Conservation (phyloP, 2,888 invertebrate species). For the Cheilosia pagana region DNA sequence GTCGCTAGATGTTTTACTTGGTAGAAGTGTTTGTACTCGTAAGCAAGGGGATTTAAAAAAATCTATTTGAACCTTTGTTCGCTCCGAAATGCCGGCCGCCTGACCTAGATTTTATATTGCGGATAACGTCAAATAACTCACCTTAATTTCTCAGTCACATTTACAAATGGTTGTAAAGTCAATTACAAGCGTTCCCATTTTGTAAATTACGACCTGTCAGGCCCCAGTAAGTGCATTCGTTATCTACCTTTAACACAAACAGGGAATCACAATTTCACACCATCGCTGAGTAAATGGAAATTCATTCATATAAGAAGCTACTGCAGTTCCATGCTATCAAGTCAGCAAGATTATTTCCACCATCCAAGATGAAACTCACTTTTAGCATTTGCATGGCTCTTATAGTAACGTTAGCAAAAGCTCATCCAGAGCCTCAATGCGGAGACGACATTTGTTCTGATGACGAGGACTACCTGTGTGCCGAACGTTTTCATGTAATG, state of each 20-base stretch:
- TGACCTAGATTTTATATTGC: too few species aligned
- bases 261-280: background rate
- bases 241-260: too few species aligned
- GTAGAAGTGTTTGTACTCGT: too few species aligned
- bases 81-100: too few species aligned
- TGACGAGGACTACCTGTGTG: background rate
- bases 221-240: too few species aligned
- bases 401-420: background rate
- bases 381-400: background rate
- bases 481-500: background rate
- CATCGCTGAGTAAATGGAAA: background rate
- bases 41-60: too few species aligned
- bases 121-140: too few species aligned
- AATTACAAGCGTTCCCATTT: too few species aligned
- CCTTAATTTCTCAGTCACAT: background rate
- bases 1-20: too few species aligned
- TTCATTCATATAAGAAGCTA: background rate
- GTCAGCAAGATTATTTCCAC: background rate
- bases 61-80: too few species aligned
- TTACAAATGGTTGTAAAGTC: background rate
- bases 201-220: too few species aligned
- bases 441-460: background rate
- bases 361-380: background rate
- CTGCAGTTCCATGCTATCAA: background rate
- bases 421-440: background rate